Evolutionary conservation across 2,113 vertebrate species (phyloP), one percentile per base, ranked within the genome.

Genomic region (Protobothrops mucrosquamatus): DNA sequence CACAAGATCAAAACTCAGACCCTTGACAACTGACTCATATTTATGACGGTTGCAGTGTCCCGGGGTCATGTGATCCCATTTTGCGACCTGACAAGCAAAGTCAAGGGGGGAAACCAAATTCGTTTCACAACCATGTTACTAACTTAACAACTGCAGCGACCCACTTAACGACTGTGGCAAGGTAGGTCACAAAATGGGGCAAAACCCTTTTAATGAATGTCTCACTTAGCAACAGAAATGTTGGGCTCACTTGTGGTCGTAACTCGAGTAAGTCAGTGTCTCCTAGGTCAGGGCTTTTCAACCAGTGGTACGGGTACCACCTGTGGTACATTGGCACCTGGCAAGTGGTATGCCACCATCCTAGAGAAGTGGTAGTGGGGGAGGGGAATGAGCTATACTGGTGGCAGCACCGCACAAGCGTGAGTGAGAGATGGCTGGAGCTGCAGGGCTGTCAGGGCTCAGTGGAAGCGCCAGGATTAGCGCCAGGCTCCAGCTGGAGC

Each of bases 201-300:
- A 11, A 29, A 9, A 12, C 12, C 5, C 3, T 0, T 29, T 69
- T 69, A 69, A 24, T 7, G 5, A 69, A 29, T n/a, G 5, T 69
- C 29, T 15, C 64, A 11, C 3, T 61, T 61, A n/a, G 64, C 4
- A 15, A n/a, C 61, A n/a, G 4, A 69, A 69, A 6, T 15, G 15
- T 69, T 69, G 64, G 29, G 4, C 4, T 6, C 0, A 29, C 0
- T 15, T 0, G 12, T 69, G 5, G 2, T 15, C 4, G 64, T 34
- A 69, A 69, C 12, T n/a, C 12, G 12, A n/a, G 34, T 34, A 22
- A 6, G 9, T 81, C 34, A 39, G 15, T 81, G 39, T 81, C 74
- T 81, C 34, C 18, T 39, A 20, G 39, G 39, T 39, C 39, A 39
- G 39, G 39, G 39, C 39, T 39, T 39, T 39, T 39, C 39, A 39